phyloP scores from a whole-genome alignment of 2,797 vertebrate species.

The Anguilla megastoma region DNA sequence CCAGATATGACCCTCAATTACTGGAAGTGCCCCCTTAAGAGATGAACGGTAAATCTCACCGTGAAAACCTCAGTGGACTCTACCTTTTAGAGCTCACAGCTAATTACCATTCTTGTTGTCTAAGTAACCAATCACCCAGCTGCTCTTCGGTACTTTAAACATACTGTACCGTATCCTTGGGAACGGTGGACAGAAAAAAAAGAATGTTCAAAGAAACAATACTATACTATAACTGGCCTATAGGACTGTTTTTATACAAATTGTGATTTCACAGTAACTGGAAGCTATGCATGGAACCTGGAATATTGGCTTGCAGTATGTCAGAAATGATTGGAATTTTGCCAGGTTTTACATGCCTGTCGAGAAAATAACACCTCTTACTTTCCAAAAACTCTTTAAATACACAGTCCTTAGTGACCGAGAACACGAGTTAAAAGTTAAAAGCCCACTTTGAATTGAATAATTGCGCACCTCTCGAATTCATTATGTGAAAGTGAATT shows the following conservation, averaged over 20 bases:
- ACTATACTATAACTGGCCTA: conserved; percentile 45
- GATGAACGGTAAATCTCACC: conserved; percentile 49
- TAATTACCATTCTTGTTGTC: conserved; percentile 72
- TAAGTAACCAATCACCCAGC: conserved; percentile 65
- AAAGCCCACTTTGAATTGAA: background rate
- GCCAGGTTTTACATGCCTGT: conserved; percentile 40
- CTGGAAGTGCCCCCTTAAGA: conserved; percentile 48
- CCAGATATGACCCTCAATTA: conserved; percentile 52
- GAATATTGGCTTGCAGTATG: conserved; percentile 42
- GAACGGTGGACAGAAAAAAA: conserved; percentile 54
- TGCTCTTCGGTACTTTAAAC: conserved; percentile 52
- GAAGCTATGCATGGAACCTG: conserved; percentile 22
- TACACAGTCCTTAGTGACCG: conserved; percentile 18
- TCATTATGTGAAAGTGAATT: conserved; percentile 7
- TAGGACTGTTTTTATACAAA: conserved; percentile 44
- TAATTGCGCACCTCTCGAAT: background rate
- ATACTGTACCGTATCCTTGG: conserved; percentile 62
- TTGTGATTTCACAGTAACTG: conserved; percentile 37
- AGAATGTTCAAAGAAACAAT: conserved; percentile 42
- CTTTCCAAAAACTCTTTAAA: conserved; percentile 35
- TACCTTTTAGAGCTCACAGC: conserved; percentile 46
- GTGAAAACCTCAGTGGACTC: conserved; percentile 43
- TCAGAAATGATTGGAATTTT: conserved; percentile 49
- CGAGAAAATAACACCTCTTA: conserved; percentile 32
- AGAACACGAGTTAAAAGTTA: conserved; percentile 34